Base-by-base conservation (phyloP, 2,797 vertebrate species). In the Aldrovandia affinis region DNA sequence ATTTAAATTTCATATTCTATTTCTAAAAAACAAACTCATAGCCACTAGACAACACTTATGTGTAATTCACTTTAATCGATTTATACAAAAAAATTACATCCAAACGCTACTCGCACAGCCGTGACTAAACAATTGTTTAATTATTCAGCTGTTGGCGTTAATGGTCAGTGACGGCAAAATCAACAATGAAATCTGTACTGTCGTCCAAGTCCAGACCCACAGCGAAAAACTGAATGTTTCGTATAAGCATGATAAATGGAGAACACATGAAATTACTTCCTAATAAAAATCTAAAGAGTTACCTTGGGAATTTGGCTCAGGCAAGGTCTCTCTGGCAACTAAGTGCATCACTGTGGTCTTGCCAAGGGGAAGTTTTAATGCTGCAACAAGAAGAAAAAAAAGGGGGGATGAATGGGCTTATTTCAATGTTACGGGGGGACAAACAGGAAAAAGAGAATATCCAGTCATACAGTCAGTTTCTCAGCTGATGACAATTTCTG, bases 281-380 rank as follows among this genome's bases (percentile, higher is more conserved):
- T 33, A 84, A 86, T 83, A 86, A 86, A 85, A 87, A 85, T 20
- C 85, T 47, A 86, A 89, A 87, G 84, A 89, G 94, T 87, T 97
- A 99, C 98, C 98, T 98, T 99, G 98, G 94, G 98, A 99, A 93
- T 99, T 99, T 94, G 98, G 98, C 93, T 99, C 98, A 88, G 98
- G 98, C 96, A 99, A 94, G 30, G 97, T 99, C 95, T 99, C 98
- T 95, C 98, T 97, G 94, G 98, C 98, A 95, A 99, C 98, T 96
- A 99, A 97, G 95, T 99, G 98, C 98, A 99, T 99, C 95, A 99
- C 98, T 89, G 98, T 98, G 91, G 98, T 98, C 96, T 97, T 99
- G 91, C 98, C 98, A 93, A 97, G 96, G 88, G 97, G 98, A 93
- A 99, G 97, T 95, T 99, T 99, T 94, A 99, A 96, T 86, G 97